Evolutionary conservation across 2,113 vertebrate genomes (phyloP), one percentile per base, ranked within the genome.

Genomic region (Glaucidium brasilianum): DNA sequence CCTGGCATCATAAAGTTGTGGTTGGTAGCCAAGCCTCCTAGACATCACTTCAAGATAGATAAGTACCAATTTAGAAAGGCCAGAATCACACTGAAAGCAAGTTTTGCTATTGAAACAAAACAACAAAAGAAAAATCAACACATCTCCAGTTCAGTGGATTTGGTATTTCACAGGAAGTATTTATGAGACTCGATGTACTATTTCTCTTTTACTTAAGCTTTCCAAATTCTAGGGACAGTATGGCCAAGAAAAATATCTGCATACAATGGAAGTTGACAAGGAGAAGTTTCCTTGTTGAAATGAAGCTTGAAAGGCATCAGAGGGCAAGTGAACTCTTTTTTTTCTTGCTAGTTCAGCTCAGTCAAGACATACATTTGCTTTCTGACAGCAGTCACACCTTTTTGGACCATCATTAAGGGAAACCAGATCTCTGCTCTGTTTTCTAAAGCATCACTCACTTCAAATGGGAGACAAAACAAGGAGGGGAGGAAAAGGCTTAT

Each of bases 401-500:
- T 83, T 43, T 47, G 52, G 67, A 68, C 26, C 41, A 35, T 29
- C 72, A 49, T 5, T 25, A 56, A 56, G 35, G 55, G 55, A 73
- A 86, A 53, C 2, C 17, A 69, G 15, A 74, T 20, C 17, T 66
- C 73, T 81, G 29, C 18, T 67, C 17, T n/a, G 9, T 73, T 68
- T 83, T 59, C 72, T 62, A 34, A 87, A 72, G 53, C 7, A 35
- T 56, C 16, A 7, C 6, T n/a, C 19, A 34, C 23, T 62, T 25
- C 21, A 2, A 25, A 35, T 52, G 20, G 10, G 43, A 55, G 14
- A 12, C 25, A 85, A 83, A 71, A 55, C 3, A 55, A 25, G 10
- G 5, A 6, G 9, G 2, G 4, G 3, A 1, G 1, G 3, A 7
- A 20, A 12, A 16, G 7, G 1, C 9, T 60, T 32, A 21, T 56